Evolutionary conservation across 2,888 invertebrate species (phyloP).

Genomic region (Euplagia quadripunctaria): DNA sequence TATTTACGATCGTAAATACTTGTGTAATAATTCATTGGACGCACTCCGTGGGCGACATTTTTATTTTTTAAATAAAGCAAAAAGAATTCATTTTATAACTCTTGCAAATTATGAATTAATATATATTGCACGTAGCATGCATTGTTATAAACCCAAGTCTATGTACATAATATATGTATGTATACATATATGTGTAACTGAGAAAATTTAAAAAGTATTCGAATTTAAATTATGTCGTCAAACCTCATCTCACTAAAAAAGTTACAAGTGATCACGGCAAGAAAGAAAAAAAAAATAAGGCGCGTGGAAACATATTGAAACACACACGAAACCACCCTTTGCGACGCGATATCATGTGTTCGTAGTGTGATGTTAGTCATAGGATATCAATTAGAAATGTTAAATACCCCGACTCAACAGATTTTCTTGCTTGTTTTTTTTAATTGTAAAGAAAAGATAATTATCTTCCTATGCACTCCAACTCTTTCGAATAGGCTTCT

Average conservation of each 20-base stretch:
- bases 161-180: neutral
- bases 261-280: neutral
- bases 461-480: no score
- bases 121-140: neutral
- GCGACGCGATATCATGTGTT: no score
- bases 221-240: neutral
- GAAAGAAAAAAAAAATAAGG: neutral
- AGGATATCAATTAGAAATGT: no score
- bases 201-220: neutral
- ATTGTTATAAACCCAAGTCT: neutral
- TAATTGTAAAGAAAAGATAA: no score
- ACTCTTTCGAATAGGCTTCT: no score
- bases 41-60: conserved; percentile 15
- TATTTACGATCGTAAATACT: conserved; percentile 26
- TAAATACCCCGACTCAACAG: no score
- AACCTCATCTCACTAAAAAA: neutral
- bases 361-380: no score
- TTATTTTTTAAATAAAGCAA: conserved; percentile 10
- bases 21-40: conserved; percentile 19
- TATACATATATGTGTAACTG: neutral
- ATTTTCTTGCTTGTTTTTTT: no score
- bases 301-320: neutral
- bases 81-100: neutral
- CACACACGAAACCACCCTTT: no score
- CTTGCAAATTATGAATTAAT: neutral